Evolutionary conservation across 2,113 vertebrate species (phyloP), one percentile per base, ranked within the genome.

Genomic region (Actinemys pallida): DNA sequence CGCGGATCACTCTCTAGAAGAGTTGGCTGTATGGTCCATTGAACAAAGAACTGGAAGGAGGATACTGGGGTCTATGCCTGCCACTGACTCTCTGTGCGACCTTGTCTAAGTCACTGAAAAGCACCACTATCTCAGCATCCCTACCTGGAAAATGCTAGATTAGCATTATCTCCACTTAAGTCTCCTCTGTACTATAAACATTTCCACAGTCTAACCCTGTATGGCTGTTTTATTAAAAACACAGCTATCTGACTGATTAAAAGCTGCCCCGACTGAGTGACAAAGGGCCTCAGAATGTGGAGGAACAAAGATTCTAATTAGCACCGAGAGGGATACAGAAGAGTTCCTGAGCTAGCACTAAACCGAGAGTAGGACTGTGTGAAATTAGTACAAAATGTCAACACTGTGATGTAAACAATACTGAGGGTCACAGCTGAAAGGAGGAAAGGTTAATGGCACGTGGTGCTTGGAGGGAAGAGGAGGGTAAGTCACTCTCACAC

Each of bases 251-350:
- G 81, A 62, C 87, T 93, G 65, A 96, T 94, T 95, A 94, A 96
- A 96, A 86, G 31, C 83, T 94, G 90, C 47, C 90, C 93, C 62
- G 81, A 88, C 84, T 96, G 94, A 97, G 97, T 95, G 92, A 94
- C 90, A 95, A 95, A 95, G 54, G 86, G 83, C 56, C 62, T 89
- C 1, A 2, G 90, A 93, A 89, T 50, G 88, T 81, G 72, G 53
- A 47, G n/a, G 80, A 93, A 80, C 82, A 31, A 39, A n/a, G 0
- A 91, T 56, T 87, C 16, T 87, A 91, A 88, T n/a, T 47, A 91
- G 65, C 49, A 65, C 47, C 75, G 49, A 53, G 62, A 79, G 89
- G 31, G 27, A 57, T 75, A 87, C 10, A 81, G 69, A 53, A 85
- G 50, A 90, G 5, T 29, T 45, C 45, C 47, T 39, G 72, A 42